phyloP scores from a whole-genome alignment of 2,113 vertebrate genomes.

The Origma solitaria region DNA sequence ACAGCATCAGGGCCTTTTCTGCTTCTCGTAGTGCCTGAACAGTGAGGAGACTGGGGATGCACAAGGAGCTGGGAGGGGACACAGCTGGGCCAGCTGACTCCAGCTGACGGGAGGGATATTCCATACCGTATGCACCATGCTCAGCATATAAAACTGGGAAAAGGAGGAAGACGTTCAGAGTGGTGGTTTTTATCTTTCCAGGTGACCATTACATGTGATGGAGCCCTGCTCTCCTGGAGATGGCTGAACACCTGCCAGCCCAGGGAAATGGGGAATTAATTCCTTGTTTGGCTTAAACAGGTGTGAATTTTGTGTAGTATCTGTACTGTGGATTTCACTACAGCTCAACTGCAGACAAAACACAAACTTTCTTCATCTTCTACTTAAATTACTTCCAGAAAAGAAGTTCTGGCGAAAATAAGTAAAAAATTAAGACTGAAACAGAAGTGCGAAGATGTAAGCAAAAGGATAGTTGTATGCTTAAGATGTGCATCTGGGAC shows the following conservation, averaged over 20 bases:
- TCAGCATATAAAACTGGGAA: background rate
- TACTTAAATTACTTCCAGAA: background rate
- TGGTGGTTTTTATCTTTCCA: background rate
- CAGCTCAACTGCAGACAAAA: background rate
- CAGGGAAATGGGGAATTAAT: background rate
- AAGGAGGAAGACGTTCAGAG: rapidly evolving
- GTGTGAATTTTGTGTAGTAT: background rate
- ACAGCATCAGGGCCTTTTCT: background rate
- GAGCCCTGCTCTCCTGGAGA: background rate
- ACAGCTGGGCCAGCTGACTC: background rate
- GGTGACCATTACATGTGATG: rapidly evolving
- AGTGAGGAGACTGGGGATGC: rapidly evolving
- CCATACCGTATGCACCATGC: background rate
- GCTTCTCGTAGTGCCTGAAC: background rate
- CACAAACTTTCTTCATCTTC: background rate
- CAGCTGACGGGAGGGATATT: background rate
- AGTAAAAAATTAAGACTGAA: background rate
- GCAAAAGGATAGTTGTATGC: background rate
- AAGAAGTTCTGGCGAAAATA: background rate
- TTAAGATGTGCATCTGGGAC: background rate
- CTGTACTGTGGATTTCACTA: background rate
- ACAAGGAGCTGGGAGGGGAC: background rate
- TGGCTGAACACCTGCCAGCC: background rate
- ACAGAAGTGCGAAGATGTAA: background rate
- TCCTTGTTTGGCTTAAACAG: background rate